Percentiles rank a stretch among this genome's conserved stretches.
Evolutionary conservation across 2,113 vertebrate genomes (phyloP).

Genomic region (Solea senegalensis): DNA sequence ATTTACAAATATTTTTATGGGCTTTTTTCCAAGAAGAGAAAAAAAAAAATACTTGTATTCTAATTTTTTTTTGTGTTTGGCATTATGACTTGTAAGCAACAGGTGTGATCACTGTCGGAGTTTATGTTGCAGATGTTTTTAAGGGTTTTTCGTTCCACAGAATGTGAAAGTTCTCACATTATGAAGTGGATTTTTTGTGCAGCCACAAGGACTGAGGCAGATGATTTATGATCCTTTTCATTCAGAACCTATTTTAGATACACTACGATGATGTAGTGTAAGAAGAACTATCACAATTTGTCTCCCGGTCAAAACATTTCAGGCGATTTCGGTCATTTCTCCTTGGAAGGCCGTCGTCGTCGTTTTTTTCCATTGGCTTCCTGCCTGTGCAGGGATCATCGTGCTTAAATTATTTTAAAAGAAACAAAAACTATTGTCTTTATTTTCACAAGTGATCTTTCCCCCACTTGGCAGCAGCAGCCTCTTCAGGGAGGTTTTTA

Average conservation of each 20-base stretch:
- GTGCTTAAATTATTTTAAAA: constrained; percentile 47
- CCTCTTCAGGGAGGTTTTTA: constrained; percentile 20
- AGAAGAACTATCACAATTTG: constrained; percentile 12
- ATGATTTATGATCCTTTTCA: constrained; percentile 25
- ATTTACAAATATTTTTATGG: constrained; percentile 65
- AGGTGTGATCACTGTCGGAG: constrained; percentile 42
- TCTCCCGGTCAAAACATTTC: constrained; percentile 24
- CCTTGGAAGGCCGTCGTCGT: too few species aligned
- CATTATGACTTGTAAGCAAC: constrained; percentile 46
- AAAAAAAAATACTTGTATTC: constrained; percentile 44
- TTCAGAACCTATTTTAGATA: constrained; percentile 21
- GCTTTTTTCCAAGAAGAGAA: constrained; percentile 46
- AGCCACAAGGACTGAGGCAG: constrained; percentile 16
- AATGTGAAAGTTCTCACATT: constrained; percentile 67
- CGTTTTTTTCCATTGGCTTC: constrained; percentile 22
- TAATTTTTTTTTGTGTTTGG: constrained; percentile 64
- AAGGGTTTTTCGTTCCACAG: constrained; percentile 49
- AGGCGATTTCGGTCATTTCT: constrained; percentile 8
- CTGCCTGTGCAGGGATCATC: constrained; percentile 41
- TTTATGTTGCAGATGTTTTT: constrained; percentile 20
- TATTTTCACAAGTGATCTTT: constrained; percentile 23
- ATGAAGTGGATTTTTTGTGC: constrained; percentile 64
- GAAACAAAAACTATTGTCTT: constrained; percentile 37
- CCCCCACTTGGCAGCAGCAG: constrained; percentile 30
- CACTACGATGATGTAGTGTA: constrained; percentile 4